Conservation (phyloP, 2,113 vertebrate genomes). For the Chloropsis hardwickii region DNA sequence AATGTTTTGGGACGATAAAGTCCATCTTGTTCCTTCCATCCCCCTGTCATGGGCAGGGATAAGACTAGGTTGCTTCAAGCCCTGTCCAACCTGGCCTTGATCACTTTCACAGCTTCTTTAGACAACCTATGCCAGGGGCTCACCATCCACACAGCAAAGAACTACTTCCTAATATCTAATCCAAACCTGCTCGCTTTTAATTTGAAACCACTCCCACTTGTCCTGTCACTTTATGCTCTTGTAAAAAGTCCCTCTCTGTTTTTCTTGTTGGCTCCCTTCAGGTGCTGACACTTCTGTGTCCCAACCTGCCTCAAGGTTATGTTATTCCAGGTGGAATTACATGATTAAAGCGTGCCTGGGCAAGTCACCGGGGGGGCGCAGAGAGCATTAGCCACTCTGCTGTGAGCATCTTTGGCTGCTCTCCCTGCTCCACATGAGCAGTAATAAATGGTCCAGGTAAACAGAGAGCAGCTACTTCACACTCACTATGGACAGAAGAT, state of each 20-base stretch:
- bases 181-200: neutral
- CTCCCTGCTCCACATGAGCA: neutral
- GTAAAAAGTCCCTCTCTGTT: neutral
- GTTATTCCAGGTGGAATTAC: neutral
- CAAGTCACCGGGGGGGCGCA: fast-evolving
- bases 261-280: neutral
- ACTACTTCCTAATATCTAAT: neutral
- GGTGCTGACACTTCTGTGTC: neutral
- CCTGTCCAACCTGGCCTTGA: neutral
- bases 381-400: neutral
- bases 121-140: neutral
- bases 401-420: neutral
- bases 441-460: neutral
- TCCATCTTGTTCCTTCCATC: neutral
- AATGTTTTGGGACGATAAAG: neutral
- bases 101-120: neutral
- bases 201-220: neutral
- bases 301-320: neutral
- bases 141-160: neutral
- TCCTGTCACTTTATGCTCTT: neutral
- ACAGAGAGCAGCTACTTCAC: neutral
- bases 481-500: neutral
- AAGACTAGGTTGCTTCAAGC: neutral
- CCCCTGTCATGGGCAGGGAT: neutral
- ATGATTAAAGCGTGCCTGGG: neutral